Conservation (phyloP, 2,797 vertebrate genomes). For the Anabacerthia variegaticeps region DNA sequence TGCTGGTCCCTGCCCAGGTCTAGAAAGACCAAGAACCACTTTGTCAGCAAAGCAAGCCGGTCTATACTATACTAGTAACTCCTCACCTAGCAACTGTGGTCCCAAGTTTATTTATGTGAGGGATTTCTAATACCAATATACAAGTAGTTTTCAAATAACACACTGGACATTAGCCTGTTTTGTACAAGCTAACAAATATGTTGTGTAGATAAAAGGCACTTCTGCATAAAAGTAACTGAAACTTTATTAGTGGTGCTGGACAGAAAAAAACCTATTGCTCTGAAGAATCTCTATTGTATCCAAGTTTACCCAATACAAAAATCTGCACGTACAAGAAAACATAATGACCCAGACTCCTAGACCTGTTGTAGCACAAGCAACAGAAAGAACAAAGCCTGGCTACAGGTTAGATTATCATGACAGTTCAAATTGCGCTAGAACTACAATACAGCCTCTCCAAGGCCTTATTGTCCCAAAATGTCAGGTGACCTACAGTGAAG, state of each 20-base stretch:
- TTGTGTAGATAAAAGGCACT: neutral
- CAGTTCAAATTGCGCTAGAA: neutral
- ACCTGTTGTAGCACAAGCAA: neutral
- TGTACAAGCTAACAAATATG: neutral
- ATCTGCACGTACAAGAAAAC: neutral
- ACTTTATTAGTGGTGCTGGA: neutral
- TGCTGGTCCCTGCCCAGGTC: neutral
- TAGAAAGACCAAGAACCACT: neutral
- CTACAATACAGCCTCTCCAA: neutral
- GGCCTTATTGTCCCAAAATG: neutral
- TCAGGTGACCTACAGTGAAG: neutral
- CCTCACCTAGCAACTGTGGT: fast-evolving
- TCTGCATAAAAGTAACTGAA: neutral
- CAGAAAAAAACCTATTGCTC: neutral
- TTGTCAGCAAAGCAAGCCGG: neutral
- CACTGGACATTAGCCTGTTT: neutral
- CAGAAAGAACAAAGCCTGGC: fast-evolving
- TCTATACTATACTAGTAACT: neutral
- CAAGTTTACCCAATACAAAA: neutral
- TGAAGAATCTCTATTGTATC: neutral
- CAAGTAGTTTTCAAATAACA: neutral
- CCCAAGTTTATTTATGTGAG: neutral
- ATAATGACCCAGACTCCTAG: neutral
- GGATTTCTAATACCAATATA: neutral
- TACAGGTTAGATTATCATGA: neutral